Base-by-base conservation (phyloP, 2,888 invertebrate species). In the Agrochola circellaris region DNA sequence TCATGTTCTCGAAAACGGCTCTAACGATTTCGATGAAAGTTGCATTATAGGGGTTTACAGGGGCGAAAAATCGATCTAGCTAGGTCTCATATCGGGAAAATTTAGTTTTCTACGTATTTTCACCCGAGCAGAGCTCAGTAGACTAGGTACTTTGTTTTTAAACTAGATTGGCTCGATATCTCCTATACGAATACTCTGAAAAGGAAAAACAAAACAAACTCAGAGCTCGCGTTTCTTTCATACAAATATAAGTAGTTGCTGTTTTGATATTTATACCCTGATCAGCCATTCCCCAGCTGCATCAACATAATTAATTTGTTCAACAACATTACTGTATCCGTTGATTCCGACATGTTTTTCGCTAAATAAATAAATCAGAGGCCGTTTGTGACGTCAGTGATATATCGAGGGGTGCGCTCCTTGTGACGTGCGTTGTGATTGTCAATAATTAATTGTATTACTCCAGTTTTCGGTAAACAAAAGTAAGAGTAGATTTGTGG, bases 371-470 rank as follows among this genome's bases (percentile, higher is more conserved):
- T 77, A 71, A 80, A 77, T 77, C 80, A 77, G 26, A 5, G 45
- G 34, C 23, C 30, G 20, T 79, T 20, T 23, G 38, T 68, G 67
- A 78, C 54, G 72, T 77, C 80, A n/a, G 54, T 48, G 72, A 77
- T 77, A 45, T 72, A 77, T 80, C 1, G 80, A 62, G 26, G 72
- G 61, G 80, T 26, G 72, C 7, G 45, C 17, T 30, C 23, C 26
- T 23, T 72, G 54, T 54, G 80, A 72, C 72, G 45, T n/a, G 7
- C 23, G n/a, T n/a, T n/a, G n/a, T n/a, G n/a, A 80, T 80, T 61
- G 61, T 80, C 80, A 45, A 80, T 77, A 80, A 77, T 77, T 79
- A 54, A 77, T 77, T 80, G 77, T 7, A 54, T 76, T 62, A 23
- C 9, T 45, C 2, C 17, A 51, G 30, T 60, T 30, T 23, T 42